Evolutionary conservation across 1,140 invertebrate genomes (phyloP).

Genomic region (Popillia japonica): DNA sequence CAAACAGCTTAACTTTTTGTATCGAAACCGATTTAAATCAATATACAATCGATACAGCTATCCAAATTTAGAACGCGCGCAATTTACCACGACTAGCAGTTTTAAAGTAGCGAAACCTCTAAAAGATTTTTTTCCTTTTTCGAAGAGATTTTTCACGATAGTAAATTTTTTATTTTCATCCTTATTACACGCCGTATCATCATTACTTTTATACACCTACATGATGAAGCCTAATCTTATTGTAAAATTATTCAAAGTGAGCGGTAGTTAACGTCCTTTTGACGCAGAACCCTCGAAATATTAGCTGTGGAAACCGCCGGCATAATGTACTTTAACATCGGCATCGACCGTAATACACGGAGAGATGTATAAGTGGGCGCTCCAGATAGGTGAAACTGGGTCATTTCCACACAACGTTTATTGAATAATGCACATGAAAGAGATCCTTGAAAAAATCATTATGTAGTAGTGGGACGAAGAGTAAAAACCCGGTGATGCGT

Average conservation of each 20-base stretch:
- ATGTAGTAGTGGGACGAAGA: not conserved
- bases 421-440: conserved; percentile 18
- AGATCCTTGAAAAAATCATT: conserved; percentile 11
- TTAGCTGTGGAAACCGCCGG: not conserved
- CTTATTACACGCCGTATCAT: not conserved
- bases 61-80: too few relatives aligned
- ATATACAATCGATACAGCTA: too few relatives aligned
- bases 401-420: conserved; percentile 1
- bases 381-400: conserved; percentile 13
- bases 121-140: not conserved
- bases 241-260: conserved; percentile 19
- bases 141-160: not conserved
- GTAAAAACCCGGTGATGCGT: not conserved
- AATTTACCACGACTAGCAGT: not conserved
- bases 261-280: conserved; percentile 14
- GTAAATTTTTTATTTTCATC: not conserved
- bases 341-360: not conserved
- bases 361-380: not conserved
- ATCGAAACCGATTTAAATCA: too few relatives aligned
- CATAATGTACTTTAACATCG: not conserved
- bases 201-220: not conserved
- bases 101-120: not conserved
- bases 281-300: conserved; percentile 8
- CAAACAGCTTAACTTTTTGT: too few relatives aligned
- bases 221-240: conserved; percentile 10